Evolutionary conservation across 1,140 invertebrate species (phyloP), one percentile per base, ranked within the genome.

Genomic region (Trichogramma pretiosum): DNA sequence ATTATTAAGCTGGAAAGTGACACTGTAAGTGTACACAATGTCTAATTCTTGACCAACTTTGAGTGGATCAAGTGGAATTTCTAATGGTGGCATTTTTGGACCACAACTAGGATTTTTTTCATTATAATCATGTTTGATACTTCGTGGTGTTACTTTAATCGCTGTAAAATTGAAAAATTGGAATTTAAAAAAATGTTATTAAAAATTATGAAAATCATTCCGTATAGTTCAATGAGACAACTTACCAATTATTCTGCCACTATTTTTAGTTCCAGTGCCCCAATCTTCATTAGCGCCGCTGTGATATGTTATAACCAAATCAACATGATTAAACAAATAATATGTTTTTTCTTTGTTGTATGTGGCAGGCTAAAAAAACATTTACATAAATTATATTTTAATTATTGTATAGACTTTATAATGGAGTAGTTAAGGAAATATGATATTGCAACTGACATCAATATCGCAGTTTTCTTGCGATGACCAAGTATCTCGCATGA

Each of bases 311-410:
- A 99, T 88, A 40, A 77, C 80, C 46, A 99, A 75, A 67, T 98
- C 90, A 10, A 98, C 89, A 72, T 99, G 95, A 73, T 99, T 99
- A 70, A 94, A 97, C 16, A 97, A 70, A 70, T 93, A 98, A 65
- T 87, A 96, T 1, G 83, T 84, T 52, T 87, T 80, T 1, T 75
- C 67, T 52, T 77, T 73, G 50, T 72, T 78, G 54, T 77, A 81
- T 14, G 61, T 13, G 45, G 26, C 38, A 24, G 47, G 44, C 52
- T 50, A 42, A 48, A 56, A 43, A 33, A 18, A n/a, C n/a, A n/a
- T n/a, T n/a, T n/a, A n/a, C n/a, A 45, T 2, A 42, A 37, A 23
- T 16, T 46, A 32, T 22, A n/a, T 3, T 3, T 39, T 36, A 37
- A 47, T n/a, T n/a, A 48, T 9, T 48, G 16, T 35, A 30, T 39